phyloP scores from a whole-genome alignment of 1,140 invertebrate genomes.

The Bombus breviceps region DNA sequence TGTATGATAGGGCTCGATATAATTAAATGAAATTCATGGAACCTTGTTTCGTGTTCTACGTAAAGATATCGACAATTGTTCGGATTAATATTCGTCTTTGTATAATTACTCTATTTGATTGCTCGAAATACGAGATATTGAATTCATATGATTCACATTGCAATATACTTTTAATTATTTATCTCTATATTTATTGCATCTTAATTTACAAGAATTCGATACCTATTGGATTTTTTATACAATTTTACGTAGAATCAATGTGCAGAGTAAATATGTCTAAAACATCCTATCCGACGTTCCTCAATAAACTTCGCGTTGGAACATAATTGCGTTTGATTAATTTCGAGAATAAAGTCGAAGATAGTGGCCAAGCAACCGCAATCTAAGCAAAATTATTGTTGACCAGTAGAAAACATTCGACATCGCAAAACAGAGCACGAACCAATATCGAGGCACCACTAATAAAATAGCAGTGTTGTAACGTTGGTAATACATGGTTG shows the following conservation, averaged over 20 bases:
- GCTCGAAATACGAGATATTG: background rate
- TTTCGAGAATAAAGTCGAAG: background rate
- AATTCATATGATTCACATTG: background rate
- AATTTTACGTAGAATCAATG: background rate
- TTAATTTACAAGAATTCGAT: background rate
- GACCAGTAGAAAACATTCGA: conserved; percentile 33
- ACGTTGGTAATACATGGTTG: conserved; percentile 13
- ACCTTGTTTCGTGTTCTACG: background rate
- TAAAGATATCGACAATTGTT: background rate
- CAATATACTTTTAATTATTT: background rate
- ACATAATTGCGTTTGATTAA: conserved; percentile 20
- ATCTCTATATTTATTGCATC: background rate
- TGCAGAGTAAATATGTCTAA: background rate
- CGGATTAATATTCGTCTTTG: background rate
- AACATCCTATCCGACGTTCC: background rate
- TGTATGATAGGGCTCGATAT: background rate
- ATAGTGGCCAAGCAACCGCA: background rate
- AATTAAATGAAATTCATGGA: background rate
- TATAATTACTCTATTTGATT: background rate
- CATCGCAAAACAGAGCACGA: conserved; percentile 32
- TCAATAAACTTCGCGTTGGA: background rate
- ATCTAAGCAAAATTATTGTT: conserved; percentile 37
- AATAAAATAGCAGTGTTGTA: conserved; percentile 30
- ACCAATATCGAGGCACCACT: conserved; percentile 26
- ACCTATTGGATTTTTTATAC: background rate